These are phyloP conservation scores for Spicauda simplicius DNA, from an alignment of 2,888 invertebrate species.

Conservation along the genomic window DNA sequence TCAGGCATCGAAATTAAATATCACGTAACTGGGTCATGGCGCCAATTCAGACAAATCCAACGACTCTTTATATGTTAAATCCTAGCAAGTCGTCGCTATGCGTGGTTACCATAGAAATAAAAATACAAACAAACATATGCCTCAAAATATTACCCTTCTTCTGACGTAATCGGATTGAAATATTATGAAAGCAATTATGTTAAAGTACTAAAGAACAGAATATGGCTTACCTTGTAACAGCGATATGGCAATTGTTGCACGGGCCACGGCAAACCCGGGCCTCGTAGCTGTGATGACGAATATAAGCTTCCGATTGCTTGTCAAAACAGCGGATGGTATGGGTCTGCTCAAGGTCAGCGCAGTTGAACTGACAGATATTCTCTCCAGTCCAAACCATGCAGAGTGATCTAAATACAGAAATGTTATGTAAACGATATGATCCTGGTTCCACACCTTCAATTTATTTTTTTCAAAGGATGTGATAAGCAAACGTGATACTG, in stretches of 20 bases:
- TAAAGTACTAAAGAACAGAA: too few species aligned
- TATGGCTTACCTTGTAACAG: constrained; percentile 2
- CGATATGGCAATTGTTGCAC: constrained; percentile 16
- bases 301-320: constrained; percentile 49
- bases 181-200: too few species aligned
- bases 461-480: background rate
- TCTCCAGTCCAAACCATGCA: constrained; percentile 47
- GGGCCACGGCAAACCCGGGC: constrained; percentile 38
- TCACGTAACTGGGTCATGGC: too few species aligned
- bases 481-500: background rate
- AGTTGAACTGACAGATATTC: constrained; percentile 37
- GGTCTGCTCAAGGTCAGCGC: constrained; percentile 37
- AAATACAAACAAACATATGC: too few species aligned
- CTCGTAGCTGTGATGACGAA: constrained; percentile 47
- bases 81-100: too few species aligned
- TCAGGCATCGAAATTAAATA: too few species aligned
- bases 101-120: too few species aligned
- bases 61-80: too few species aligned
- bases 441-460: background rate
- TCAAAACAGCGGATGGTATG: constrained; percentile 46
- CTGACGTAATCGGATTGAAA: too few species aligned
- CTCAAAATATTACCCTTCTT: too few species aligned
- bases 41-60: too few species aligned
- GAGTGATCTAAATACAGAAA: constrained; percentile 46
- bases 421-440: too few species aligned